Conservation (phyloP, 2,797 vertebrate species). For the Pipistrellus pipistrellus region DNA sequence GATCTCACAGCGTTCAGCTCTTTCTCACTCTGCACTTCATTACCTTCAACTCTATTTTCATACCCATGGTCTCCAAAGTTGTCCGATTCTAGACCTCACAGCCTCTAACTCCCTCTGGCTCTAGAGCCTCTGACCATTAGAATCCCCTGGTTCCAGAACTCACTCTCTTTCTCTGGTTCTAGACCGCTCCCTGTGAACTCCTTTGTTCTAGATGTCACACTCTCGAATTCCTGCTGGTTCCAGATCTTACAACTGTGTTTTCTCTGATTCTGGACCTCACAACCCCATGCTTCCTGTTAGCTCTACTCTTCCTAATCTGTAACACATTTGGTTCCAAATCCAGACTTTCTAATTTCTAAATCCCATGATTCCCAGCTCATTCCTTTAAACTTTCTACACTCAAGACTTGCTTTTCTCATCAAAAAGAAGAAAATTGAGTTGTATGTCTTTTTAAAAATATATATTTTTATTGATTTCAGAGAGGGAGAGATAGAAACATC, state of each 20-base stretch:
- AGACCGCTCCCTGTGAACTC: not conserved
- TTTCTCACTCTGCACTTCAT: not conserved
- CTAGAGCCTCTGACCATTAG: not conserved
- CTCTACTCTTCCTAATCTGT: not conserved
- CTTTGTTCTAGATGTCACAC: not conserved
- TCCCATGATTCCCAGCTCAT: not conserved
- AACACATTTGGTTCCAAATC: slow-evolving; percentile 14
- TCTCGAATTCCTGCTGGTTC: not conserved
- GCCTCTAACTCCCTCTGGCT: not conserved
- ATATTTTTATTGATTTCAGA: too few relatives aligned
- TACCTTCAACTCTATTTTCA: not conserved
- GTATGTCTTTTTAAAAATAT: not conserved
- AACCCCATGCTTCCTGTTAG: not conserved
- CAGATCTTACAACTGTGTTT: not conserved
- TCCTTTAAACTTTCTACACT: not conserved
- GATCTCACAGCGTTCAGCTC: not conserved
- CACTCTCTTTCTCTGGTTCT: not conserved
- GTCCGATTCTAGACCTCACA: not conserved
- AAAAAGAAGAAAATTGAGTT: not conserved
- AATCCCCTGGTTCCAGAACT: not conserved
- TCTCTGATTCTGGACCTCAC: not conserved
- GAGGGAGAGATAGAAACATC: too few relatives aligned
- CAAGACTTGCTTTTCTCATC: not conserved
- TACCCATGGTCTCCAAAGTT: not conserved
- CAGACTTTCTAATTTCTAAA: not conserved